Evolutionary conservation across 1,140 invertebrate genomes (phyloP).

Genomic region (Parapsyche elsis): DNA sequence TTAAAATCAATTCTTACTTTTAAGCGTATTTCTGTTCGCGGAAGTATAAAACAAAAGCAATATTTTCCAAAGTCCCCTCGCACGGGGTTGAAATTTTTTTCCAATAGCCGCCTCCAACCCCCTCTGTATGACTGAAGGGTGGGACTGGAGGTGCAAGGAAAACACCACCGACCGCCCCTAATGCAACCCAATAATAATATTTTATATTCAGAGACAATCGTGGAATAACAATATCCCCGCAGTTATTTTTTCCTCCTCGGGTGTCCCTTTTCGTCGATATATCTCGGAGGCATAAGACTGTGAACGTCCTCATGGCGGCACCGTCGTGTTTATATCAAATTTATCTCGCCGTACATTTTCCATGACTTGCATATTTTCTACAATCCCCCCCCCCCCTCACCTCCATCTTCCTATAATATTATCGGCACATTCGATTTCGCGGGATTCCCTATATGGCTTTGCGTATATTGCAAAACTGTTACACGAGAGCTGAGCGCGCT

Average conservation of each 20-base stretch:
- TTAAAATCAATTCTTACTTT: slow-evolving; percentile 45
- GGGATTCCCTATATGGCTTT: slow-evolving; percentile 52
- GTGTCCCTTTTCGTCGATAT: slow-evolving; percentile 46
- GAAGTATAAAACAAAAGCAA: slow-evolving; percentile 53
- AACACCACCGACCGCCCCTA: slow-evolving; percentile 54
- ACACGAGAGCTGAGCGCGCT: slow-evolving; percentile 32
- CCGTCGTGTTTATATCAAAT: slow-evolving; percentile 54
- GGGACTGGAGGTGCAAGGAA: slow-evolving; percentile 54
- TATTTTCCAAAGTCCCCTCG: slow-evolving; percentile 47
- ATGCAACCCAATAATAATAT: slow-evolving; percentile 58
- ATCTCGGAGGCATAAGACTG: slow-evolving; percentile 50
- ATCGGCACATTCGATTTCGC: slow-evolving; percentile 51
- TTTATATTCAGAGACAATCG: slow-evolving; percentile 57
- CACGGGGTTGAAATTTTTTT: slow-evolving; percentile 34
- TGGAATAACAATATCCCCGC: slow-evolving; percentile 55
- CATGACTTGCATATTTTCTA: slow-evolving; percentile 55
- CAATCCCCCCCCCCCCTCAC: neutral
- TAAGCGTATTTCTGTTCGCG: slow-evolving; percentile 36
- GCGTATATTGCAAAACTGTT: slow-evolving; percentile 45
- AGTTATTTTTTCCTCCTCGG: slow-evolving; percentile 41
- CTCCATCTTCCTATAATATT: slow-evolving; percentile 29
- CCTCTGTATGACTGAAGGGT: slow-evolving; percentile 34
- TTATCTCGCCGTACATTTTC: slow-evolving; percentile 55
- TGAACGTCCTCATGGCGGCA: slow-evolving; percentile 47
- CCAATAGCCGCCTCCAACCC: slow-evolving; percentile 45